A percentile compares a stretch with the other conserved stretches of the same genome.
Conservation (phyloP, 2,888 invertebrate species). For the Drosophila antonietae region DNA sequence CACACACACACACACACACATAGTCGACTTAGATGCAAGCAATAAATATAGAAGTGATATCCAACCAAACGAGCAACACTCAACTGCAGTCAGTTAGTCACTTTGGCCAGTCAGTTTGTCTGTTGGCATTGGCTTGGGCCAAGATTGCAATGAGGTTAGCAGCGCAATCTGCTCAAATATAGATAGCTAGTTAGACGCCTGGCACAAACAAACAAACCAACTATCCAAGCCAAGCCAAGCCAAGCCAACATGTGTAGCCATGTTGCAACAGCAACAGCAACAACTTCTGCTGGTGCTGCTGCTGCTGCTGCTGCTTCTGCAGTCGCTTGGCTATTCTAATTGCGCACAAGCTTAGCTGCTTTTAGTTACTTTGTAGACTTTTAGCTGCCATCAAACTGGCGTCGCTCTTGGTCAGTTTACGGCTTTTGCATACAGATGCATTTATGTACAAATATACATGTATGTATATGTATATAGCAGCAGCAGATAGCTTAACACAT, state of each 20-base stretch:
- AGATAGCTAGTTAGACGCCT: constrained; percentile 78
- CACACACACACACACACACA: constrained; percentile 40
- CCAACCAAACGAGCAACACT: constrained; percentile 60
- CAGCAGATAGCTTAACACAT: constrained; percentile 31
- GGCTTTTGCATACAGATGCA: constrained; percentile 50
- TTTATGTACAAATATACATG: background rate
- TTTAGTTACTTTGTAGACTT: constrained; percentile 77
- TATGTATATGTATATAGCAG: background rate
- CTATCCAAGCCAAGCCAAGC: constrained; percentile 40
- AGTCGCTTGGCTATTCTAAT: constrained; percentile 67
- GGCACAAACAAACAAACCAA: constrained; percentile 37
- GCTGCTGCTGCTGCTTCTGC: background rate
- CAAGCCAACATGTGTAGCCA: constrained; percentile 68
- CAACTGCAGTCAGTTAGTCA: constrained; percentile 56
- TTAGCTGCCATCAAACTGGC: constrained; percentile 74
- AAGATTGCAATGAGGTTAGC: constrained; percentile 77
- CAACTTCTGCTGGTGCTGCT: background rate
- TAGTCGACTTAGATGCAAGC: constrained; percentile 39
- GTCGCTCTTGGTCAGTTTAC: constrained; percentile 58
- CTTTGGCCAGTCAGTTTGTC: constrained; percentile 57
- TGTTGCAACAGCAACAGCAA: constrained; percentile 64
- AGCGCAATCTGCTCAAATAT: constrained; percentile 81
- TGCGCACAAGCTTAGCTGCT: constrained; percentile 81
- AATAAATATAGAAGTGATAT: constrained; percentile 71
- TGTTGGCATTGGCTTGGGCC: constrained; percentile 55